Base-by-base conservation (phyloP, 2,113 vertebrate species). In the Ctenomys sociabilis region DNA sequence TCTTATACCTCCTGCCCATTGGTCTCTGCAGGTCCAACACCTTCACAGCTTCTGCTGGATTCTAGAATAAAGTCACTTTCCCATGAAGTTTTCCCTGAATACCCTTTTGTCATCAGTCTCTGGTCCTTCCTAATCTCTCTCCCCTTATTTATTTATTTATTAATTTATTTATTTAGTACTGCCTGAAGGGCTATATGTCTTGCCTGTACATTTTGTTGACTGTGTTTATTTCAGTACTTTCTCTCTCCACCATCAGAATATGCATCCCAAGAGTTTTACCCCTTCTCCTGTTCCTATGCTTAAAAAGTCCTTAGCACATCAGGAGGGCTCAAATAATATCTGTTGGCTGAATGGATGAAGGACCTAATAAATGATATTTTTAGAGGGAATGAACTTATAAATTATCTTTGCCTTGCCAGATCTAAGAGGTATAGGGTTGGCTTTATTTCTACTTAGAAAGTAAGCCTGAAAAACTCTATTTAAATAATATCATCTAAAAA, bases 401-500 rank as follows among this genome's bases (percentile, higher is more conserved):
- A 8, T 40, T n/a, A 73, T 49, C 86, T 85, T 92, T 90, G 45
- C 66, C 40, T 94, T 93, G 54, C 45, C 70, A 91, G 80, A 93
- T 68, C 77, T 88, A 85, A 78, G 84, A 93, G 88, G 52, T 52
- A 37, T n/a, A 45, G 61, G 63, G 59, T 45, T 93, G 77, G 22
- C 45, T 96, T 81, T 82, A 77, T 95, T 92, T 96, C 49, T 63
- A 63, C 52, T 11, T 43, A 75, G 64, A 96, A 84, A 63, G 82
- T 52, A 91, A 91, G 52, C 26, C 81, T 91, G 88, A 94, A 68
- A 82, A 85, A 92, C 66, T 73, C 32, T 72, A 28, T 89, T 94
- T 92, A 88, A 97, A 93, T 96, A 90, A 93, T 88, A 54, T 92
- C 64, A 54, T 93, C 90, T 94, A 92, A 90, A 97, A 97, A 95